Evolutionary conservation across 2,888 invertebrate genomes (phyloP).

Genomic region (Ceramica pisi): DNA sequence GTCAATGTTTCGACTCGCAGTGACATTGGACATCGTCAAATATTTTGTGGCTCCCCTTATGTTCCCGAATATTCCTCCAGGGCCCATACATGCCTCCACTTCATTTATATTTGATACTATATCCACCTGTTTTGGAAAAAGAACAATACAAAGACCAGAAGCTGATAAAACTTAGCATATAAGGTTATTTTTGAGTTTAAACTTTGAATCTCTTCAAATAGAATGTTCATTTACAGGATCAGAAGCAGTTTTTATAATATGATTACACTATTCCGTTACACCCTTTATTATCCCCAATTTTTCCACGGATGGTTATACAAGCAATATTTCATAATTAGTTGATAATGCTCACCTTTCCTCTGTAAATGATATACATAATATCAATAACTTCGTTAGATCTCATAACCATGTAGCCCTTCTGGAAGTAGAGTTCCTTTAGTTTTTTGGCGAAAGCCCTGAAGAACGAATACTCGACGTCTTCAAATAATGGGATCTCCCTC

Average conservation of each 20-base stretch:
- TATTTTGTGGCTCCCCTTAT: constrained; percentile 84
- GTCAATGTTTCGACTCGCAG: constrained; percentile 88
- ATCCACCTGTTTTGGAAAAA: constrained; percentile 77
- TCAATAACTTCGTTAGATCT: constrained; percentile 85
- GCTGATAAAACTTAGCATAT: too few relatives aligned
- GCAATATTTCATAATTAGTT: neutral
- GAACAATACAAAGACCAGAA: neutral
- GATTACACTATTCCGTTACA: too few relatives aligned
- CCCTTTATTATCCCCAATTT: neutral
- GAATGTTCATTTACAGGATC: too few relatives aligned
- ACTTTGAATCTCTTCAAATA: too few relatives aligned
- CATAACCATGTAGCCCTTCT: constrained; percentile 87
- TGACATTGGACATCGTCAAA: constrained; percentile 84
- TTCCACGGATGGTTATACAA: too few relatives aligned
- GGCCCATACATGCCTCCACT: constrained; percentile 88
- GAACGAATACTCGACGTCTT: constrained; percentile 88
- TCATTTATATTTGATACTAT: constrained; percentile 84
- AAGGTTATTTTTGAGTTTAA: too few relatives aligned
- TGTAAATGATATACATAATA: constrained; percentile 86
- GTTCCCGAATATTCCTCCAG: constrained; percentile 89
- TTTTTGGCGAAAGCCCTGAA: constrained; percentile 89
- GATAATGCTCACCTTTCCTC: constrained; percentile 84
- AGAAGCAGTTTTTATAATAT: too few relatives aligned
- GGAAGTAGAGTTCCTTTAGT: constrained; percentile 84
- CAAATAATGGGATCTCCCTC: constrained; percentile 89